Evolutionary conservation across 2,113 vertebrate species (phyloP), one percentile per base, ranked within the genome.

Genomic region (Sapajus apella): DNA sequence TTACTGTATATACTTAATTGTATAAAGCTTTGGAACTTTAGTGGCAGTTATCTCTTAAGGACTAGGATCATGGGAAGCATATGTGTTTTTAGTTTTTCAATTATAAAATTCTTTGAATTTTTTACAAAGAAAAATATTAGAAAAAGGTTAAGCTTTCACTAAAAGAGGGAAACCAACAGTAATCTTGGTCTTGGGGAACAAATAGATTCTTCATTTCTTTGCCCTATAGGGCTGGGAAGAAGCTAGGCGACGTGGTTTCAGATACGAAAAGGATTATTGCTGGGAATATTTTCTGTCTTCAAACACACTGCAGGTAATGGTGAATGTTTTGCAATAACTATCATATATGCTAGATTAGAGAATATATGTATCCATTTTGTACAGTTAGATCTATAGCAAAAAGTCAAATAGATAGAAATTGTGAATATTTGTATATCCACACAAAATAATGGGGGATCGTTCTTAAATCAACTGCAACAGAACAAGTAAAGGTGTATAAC

Each of bases 281-380:
- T 99, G 99, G 99, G 99, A 99, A 0, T 99, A 99, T 98, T 99
- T 99, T 97, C 98, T 99, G 55, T 99, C 99, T 95, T 98, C 99
- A 93, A 99, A 99, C 70, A 99, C 99, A 0, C 98, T 99, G 25
- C 99, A 99, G 99, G 99, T 99, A 99, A 98, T 43, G 27, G 5
- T 77, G 77, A 72, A 23, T 92, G 27, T 76, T 87, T 82, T 83
- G 2, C 16, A 92, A 40, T 58, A 27, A 37, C 72, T 61, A 0
- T 32, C 3, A 1, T 20, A 0, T 61, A 10, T 32, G 6, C 21
- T 17, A 0, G 52, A 56, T 20, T 45, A 91, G 20, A 6, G 23
- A 58, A 18, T 50, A 11, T 30, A 16, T 40, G 30, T 68, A 13
- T 88, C 17, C 5, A n/a, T 87, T 87, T 88, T 84, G n/a, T 95